phyloP scores from a whole-genome alignment of 1,140 invertebrate genomes.

The Drosophila takahashii region DNA sequence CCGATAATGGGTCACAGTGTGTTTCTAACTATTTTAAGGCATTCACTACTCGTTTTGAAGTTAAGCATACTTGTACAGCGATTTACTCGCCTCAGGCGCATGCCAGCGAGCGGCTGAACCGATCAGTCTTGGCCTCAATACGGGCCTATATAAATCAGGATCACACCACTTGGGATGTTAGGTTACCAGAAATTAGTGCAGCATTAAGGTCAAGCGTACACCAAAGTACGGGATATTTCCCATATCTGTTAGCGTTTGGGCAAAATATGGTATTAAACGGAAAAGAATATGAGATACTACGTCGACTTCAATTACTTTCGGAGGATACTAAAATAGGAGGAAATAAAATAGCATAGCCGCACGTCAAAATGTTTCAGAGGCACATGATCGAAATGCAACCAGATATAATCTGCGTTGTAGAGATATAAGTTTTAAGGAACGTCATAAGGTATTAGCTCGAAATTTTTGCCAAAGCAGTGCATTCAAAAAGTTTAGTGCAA shows the following conservation, averaged over 20 bases:
- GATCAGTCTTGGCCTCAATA: slow-evolving; percentile 11
- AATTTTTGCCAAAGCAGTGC: slow-evolving; percentile 9
- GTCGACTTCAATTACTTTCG: slow-evolving; percentile 12
- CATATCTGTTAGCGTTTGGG: slow-evolving; percentile 11
- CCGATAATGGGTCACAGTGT: slow-evolving; percentile 9
- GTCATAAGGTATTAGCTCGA: slow-evolving; percentile 1
- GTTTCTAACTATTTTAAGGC: slow-evolving; percentile 4
- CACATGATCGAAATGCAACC: background rate
- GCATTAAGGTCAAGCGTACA: slow-evolving; percentile 10
- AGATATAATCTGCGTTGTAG: slow-evolving; percentile 1
- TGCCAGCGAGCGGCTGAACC: slow-evolving; percentile 23
- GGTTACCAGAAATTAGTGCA: slow-evolving; percentile 21
- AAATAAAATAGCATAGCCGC: too few species aligned
- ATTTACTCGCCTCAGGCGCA: slow-evolving; percentile 27
- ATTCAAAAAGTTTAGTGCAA: too few species aligned
- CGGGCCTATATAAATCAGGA: slow-evolving; percentile 22
- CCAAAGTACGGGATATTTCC: slow-evolving; percentile 9
- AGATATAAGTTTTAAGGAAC: slow-evolving; percentile 9
- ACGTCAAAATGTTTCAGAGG: background rate
- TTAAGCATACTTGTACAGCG: slow-evolving; percentile 18
- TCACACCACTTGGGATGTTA: slow-evolving; percentile 12
- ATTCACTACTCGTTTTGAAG: slow-evolving; percentile 16
- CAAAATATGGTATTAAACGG: slow-evolving; percentile 36
- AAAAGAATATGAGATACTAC: slow-evolving; percentile 16
- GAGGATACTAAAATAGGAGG: slow-evolving; percentile 9